phyloP scores from a whole-genome alignment of 2,888 invertebrate species.

The Temnothorax unifasciatus region DNA sequence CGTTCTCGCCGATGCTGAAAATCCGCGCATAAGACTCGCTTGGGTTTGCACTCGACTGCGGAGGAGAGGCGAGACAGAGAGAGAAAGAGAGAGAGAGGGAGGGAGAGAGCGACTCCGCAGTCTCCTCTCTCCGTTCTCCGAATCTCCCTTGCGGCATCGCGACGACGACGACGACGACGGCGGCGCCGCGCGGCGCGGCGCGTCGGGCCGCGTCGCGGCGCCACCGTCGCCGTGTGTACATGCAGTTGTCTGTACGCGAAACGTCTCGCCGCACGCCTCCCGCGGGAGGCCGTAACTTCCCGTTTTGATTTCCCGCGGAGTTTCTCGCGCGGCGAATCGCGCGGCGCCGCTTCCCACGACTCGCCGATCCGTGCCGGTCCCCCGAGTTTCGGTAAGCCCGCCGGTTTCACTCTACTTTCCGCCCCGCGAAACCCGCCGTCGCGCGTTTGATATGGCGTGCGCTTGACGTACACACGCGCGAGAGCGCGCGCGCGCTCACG shows the following conservation, averaged over 20 bases:
- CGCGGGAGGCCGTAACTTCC: conserved; percentile 63
- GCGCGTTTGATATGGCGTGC: conserved; percentile 79
- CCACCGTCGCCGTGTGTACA: conserved; percentile 79
- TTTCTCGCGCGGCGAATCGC: conserved; percentile 65
- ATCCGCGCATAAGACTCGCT: not conserved
- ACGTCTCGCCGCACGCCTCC: conserved; percentile 73
- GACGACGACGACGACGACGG: conserved; percentile 33
- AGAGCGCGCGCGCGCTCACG: not conserved
- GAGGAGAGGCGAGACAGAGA: not conserved
- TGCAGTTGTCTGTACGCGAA: conserved; percentile 81
- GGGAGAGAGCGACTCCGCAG: not conserved
- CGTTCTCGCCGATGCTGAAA: not conserved
- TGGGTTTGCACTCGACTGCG: too few species aligned
- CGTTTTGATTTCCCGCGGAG: conserved; percentile 63
- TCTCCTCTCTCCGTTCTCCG: not conserved
- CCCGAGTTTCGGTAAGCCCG: conserved; percentile 74
- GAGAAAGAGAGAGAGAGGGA: not conserved
- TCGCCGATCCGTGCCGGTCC: conserved; percentile 52
- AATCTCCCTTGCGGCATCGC: conserved; percentile 35
- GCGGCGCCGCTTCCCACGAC: conserved; percentile 45
- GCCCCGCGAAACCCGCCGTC: conserved; percentile 61
- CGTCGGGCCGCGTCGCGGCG: conserved; percentile 68
- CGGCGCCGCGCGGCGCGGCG: conserved; percentile 72
- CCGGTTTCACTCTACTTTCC: conserved; percentile 73
- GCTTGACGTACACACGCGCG: conserved; percentile 64